These are phyloP conservation scores for Drosophila malerkotliana DNA, from an alignment of 1,140 invertebrate genomes.

Conservation along the genomic window DNA sequence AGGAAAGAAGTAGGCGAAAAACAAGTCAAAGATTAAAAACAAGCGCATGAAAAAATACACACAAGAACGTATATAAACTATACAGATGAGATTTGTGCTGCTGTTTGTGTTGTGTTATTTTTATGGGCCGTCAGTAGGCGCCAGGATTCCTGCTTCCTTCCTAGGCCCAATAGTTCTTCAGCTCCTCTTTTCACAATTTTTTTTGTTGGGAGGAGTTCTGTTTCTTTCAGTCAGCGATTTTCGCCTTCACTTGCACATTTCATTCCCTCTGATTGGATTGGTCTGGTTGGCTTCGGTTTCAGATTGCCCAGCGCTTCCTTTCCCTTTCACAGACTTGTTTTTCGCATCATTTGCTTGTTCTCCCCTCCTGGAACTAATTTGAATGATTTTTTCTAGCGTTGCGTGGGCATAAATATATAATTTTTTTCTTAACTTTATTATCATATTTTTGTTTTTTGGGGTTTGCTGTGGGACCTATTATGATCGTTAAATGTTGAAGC, in stretches of 20 bases:
- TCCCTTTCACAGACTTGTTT: constrained; percentile 44
- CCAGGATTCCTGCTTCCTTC: constrained; percentile 76
- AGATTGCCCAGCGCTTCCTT: constrained; percentile 22
- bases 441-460: constrained; percentile 65
- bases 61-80: constrained; percentile 18
- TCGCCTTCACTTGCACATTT: constrained; percentile 76
- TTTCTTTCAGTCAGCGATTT: constrained; percentile 62
- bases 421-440: constrained; percentile 65
- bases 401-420: constrained; percentile 42
- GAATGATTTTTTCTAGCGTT: constrained; percentile 63
- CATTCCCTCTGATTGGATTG: constrained; percentile 68
- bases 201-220: background rate
- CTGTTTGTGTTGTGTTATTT: constrained; percentile 66
- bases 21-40: constrained; percentile 80
- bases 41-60: constrained; percentile 54
- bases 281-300: constrained; percentile 31
- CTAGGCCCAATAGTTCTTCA: constrained; percentile 40
- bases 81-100: constrained; percentile 46
- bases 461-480: constrained; percentile 19
- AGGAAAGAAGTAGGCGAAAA: constrained; percentile 57
- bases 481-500: constrained; percentile 50
- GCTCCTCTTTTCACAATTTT: constrained; percentile 19
- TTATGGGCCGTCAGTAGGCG: constrained; percentile 73
- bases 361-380: constrained; percentile 65
- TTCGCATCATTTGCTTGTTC: constrained; percentile 47